These are phyloP conservation scores for Caenorhabditis panamensis DNA, from an alignment of 2,888 invertebrate species.

Conservation along the genomic window DNA sequence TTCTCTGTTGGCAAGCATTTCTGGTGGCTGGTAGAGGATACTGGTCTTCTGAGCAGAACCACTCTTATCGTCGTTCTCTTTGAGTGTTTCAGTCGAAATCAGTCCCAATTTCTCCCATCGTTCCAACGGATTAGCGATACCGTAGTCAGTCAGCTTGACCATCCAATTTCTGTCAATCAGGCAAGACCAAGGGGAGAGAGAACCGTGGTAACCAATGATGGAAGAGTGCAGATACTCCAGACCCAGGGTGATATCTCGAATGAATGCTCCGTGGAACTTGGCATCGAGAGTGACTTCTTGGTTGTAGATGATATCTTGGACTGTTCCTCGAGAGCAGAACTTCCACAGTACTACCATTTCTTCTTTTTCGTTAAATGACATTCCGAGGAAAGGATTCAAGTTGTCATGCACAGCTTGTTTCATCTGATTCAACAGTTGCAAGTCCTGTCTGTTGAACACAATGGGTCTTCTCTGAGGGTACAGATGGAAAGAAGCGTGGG, in stretches of 20 bases:
- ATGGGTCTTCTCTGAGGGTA: slow-evolving; percentile 79
- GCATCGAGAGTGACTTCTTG: slow-evolving; percentile 64
- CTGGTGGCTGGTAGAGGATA: slow-evolving; percentile 76
- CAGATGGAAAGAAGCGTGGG: slow-evolving; percentile 79
- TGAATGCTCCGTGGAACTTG: slow-evolving; percentile 73
- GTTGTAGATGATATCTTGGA: slow-evolving; percentile 75
- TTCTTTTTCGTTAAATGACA: slow-evolving; percentile 80
- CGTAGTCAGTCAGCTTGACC: slow-evolving; percentile 80
- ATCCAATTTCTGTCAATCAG: slow-evolving; percentile 80
- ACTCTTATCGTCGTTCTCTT: slow-evolving; percentile 77
- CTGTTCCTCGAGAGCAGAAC: slow-evolving; percentile 79
- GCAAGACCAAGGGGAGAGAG: slow-evolving; percentile 78
- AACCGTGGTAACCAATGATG: slow-evolving; percentile 77
- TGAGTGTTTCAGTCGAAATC: slow-evolving; percentile 74
- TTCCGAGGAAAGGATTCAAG: slow-evolving; percentile 95
- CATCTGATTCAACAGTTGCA: slow-evolving; percentile 83
- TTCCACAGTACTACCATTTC: slow-evolving; percentile 79
- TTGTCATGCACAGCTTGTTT: slow-evolving; percentile 96
- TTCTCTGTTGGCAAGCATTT: slow-evolving; percentile 76
- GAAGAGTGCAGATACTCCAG: slow-evolving; percentile 77
- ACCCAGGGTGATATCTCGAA: slow-evolving; percentile 71
- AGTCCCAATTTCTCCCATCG: slow-evolving; percentile 77
- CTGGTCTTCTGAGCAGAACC: slow-evolving; percentile 75
- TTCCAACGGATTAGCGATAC: slow-evolving; percentile 78
- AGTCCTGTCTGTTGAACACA: slow-evolving; percentile 72